These are phyloP conservation scores for Sebastes iracundus DNA, from an alignment of 2,797 vertebrate genomes.

Conservation along the genomic window DNA sequence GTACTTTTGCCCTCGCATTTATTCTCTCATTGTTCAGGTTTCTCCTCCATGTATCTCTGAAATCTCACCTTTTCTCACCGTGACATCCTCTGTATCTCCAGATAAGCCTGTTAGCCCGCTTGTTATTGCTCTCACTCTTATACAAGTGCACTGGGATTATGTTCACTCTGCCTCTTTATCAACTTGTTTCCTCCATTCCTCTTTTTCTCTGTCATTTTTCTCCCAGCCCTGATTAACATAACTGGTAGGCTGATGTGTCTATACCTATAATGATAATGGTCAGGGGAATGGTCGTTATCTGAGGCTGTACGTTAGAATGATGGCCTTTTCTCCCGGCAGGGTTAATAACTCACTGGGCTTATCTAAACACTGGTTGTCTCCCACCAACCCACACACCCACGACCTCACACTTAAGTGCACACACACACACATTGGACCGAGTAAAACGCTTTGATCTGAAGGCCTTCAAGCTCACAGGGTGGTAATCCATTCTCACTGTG, in stretches of 20 bases:
- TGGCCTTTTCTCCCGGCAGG: constrained; percentile 53
- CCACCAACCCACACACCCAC: constrained; percentile 14
- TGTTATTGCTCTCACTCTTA: constrained; percentile 25
- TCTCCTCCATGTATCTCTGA: neutral
- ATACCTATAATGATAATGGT: constrained; percentile 68
- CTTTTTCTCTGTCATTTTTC: constrained; percentile 51
- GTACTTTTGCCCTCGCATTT: neutral
- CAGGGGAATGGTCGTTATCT: constrained; percentile 59
- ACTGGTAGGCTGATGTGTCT: constrained; percentile 44
- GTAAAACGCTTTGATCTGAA: constrained; percentile 65
- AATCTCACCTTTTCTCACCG: constrained; percentile 25
- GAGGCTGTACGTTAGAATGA: constrained; percentile 38
- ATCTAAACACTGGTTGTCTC: constrained; percentile 50
- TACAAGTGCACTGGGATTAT: neutral
- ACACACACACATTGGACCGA: constrained; percentile 7
- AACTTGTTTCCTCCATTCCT: constrained; percentile 30
- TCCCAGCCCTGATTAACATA: constrained; percentile 55
- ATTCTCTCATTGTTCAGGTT: constrained; percentile 8
- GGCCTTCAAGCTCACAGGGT: constrained; percentile 53
- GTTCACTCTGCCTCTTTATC: constrained; percentile 35
- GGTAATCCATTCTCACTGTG: constrained; percentile 65
- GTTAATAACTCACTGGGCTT: constrained; percentile 62
- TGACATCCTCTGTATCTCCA: constrained; percentile 33
- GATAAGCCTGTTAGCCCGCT: constrained; percentile 27
- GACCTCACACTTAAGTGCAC: neutral